A percentile compares a stretch with the other conserved stretches of the same genome.
Conservation (phyloP, 2,888 invertebrate genomes). For the Eretmocerus hayati region DNA sequence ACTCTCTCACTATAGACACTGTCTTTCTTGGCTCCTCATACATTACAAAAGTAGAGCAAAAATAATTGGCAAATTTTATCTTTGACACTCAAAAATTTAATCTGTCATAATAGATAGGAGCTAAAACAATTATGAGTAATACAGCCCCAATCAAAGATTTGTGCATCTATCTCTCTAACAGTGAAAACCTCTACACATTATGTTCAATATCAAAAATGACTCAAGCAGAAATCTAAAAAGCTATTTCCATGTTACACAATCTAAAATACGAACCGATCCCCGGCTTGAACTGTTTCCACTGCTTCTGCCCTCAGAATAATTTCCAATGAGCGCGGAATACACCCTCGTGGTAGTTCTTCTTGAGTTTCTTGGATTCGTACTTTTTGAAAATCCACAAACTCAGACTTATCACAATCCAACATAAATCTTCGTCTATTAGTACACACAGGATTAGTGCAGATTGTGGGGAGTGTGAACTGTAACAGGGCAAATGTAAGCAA, state of each 20-base stretch:
- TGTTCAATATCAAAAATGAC: constrained; percentile 1
- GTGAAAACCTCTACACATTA: no score
- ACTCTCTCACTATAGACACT: no score
- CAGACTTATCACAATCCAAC: constrained; percentile 86
- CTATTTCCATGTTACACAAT: no score
- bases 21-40: no score
- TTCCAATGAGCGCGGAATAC: constrained; percentile 94
- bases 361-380: constrained; percentile 96
- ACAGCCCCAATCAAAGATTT: no score
- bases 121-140: no score
- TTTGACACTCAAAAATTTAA: no score
- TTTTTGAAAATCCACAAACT: constrained; percentile 98
- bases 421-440: constrained; percentile 84
- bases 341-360: constrained; percentile 90
- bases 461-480: constrained; percentile 88
- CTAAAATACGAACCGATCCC: constrained; percentile 59
- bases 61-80: no score
- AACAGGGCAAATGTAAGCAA: constrained; percentile 29
- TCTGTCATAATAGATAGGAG: no score
- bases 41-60: no score
- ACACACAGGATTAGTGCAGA: constrained; percentile 94
- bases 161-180: no score
- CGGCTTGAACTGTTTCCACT: constrained; percentile 92
- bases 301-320: constrained; percentile 90
- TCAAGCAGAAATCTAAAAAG: neutral